Base-by-base conservation (phyloP, 2,113 vertebrate genomes). In the Nematolebias whitei region DNA sequence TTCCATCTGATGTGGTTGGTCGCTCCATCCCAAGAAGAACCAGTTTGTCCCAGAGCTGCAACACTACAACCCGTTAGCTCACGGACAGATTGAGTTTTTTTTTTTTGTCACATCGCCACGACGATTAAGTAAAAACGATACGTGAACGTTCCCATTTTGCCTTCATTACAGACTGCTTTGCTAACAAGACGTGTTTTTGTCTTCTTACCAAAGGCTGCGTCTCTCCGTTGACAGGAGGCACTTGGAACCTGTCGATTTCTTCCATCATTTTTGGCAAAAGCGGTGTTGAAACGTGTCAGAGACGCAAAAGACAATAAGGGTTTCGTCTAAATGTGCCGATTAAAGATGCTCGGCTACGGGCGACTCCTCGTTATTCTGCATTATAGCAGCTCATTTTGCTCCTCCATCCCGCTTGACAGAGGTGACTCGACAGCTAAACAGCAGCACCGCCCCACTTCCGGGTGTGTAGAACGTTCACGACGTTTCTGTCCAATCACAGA, bases 221-320 rank as follows among this genome's bases (percentile, higher is more conserved):
- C 93, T 98, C 95, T 73, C 95, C 94, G 86, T 95, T 94, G 71
- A 95, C 95, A 77, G 95, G 93, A 84, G 96, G 96, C 68, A 97
- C 96, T 87, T 97, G 96, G 91, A 96, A 96, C 85, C 95, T 92
- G 92, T 97, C 95, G 84, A 96, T 96, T 91, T 97, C 95, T 88
- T 97, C 95, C 96, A 97, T 98, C 95, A 96, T 97, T 90, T 29
- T 92, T 95, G 89, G 82, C 2, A 89, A 81, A 87, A 77, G 56
- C 64, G 63, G 56, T 11, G 4, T 1, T 2, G 23, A 24, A 63
- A 68, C 26, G 53, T 26, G 35, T 20, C 62, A n/a, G 38, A 5
- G 32, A 45, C 51, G 14, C 9, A 18, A 39, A 22, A 40, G 13
- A 41, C 79, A 75, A n/a, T 43, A 1, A 24, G 12, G 44, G 23